Conservation (phyloP, 2,113 vertebrate species). For the Scartelaos histophorus region DNA sequence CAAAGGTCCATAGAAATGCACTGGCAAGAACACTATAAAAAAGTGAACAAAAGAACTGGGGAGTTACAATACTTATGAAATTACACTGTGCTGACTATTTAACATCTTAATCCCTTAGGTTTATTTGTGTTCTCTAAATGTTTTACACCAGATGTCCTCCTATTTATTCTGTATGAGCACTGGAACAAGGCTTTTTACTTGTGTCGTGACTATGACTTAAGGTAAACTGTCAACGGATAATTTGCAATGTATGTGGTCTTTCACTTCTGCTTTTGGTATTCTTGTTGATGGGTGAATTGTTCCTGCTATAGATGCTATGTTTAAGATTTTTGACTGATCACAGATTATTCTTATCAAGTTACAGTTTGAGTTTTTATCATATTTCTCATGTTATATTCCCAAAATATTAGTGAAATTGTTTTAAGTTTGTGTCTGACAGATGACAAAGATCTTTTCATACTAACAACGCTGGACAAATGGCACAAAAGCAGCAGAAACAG, state of each 20-base stretch:
- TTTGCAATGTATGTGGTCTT: no score
- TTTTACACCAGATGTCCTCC: neutral
- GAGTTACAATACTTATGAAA: no score
- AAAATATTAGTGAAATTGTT: neutral
- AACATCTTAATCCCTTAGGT: no score
- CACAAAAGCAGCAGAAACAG: conserved; percentile 9
- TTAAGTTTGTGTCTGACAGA: conserved; percentile 68
- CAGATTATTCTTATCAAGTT: no score
- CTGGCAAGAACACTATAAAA: neutral
- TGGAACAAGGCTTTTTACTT: neutral
- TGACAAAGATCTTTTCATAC: conserved; percentile 77
- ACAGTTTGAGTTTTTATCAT: neutral
- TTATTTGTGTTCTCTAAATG: neutral
- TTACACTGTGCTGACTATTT: no score
- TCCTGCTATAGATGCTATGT: no score
- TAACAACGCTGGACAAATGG: conserved; percentile 61
- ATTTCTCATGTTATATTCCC: neutral
- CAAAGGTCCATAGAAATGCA: neutral
- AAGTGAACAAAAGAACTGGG: no score
- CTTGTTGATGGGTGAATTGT: no score
- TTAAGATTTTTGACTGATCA: no score
- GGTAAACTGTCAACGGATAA: no score
- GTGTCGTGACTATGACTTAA: no score
- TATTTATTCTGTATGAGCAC: neutral
- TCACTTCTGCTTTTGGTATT: no score